Evolutionary conservation across 2,797 vertebrate species (phyloP).

Genomic region (Ceryle rudis): DNA sequence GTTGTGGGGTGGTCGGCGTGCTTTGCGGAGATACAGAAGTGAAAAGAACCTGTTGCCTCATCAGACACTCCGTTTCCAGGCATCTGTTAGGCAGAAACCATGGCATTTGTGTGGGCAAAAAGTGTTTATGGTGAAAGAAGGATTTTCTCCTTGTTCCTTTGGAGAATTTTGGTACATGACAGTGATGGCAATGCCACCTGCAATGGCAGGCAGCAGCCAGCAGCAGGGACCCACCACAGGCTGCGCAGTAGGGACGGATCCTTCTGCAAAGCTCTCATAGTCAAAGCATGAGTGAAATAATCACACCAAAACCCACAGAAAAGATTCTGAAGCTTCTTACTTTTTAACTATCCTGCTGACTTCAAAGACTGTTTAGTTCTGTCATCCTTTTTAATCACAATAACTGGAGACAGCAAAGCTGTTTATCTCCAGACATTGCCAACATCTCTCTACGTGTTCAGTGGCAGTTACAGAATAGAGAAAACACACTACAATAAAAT

Average conservation of each 20-base stretch:
- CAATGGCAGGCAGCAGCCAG: not conserved
- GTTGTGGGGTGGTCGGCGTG: not conserved
- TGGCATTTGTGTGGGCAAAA: not conserved
- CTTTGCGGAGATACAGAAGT: not conserved
- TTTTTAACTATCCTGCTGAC: not conserved
- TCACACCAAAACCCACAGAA: not conserved
- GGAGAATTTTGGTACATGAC: not conserved
- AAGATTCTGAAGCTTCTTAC: not conserved
- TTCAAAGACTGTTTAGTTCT: slow-evolving; percentile 38
- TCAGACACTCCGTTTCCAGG: slow-evolving; percentile 8
- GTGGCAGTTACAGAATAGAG: slow-evolving; percentile 9
- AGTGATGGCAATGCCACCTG: not conserved
- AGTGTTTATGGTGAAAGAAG: not conserved
- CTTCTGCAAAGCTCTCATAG: not conserved
- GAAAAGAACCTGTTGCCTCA: slow-evolving; percentile 4
- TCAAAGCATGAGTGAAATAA: not conserved
- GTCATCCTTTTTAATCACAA: slow-evolving; percentile 37
- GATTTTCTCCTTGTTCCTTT: not conserved
- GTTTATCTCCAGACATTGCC: slow-evolving; percentile 33
- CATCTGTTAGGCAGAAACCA: not conserved
- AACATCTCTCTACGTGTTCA: slow-evolving; percentile 4
- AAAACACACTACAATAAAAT: not conserved
- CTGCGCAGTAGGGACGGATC: not conserved
- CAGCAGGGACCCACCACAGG: not conserved
- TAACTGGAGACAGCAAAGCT: slow-evolving; percentile 21